Conservation (phyloP, 2,113 vertebrate species). For the Dolichallabes microphthalmus region DNA sequence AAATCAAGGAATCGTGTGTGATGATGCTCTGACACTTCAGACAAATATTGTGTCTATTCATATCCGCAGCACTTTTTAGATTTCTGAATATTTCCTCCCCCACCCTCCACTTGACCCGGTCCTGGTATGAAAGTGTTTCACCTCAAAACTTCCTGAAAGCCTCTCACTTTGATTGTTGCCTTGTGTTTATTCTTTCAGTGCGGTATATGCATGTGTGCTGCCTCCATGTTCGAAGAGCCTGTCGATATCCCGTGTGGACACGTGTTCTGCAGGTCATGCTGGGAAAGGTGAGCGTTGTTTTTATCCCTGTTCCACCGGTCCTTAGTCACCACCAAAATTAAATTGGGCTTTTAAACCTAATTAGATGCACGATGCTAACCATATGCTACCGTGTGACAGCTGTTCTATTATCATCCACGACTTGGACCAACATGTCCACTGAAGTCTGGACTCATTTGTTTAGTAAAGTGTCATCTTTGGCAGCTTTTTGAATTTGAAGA, state of each 20-base stretch:
- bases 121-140: neutral
- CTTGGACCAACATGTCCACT: neutral
- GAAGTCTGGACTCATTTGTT: neutral
- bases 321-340: neutral
- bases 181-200: slow-evolving; percentile 74
- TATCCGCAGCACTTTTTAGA: neutral
- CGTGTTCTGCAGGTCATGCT: slow-evolving; percentile 95
- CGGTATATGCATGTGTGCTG: slow-evolving; percentile 95
- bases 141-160: neutral
- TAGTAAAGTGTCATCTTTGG: slow-evolving; percentile 38
- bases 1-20: neutral
- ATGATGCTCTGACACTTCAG: neutral
- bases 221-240: slow-evolving; percentile 93
- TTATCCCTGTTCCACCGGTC: neutral
- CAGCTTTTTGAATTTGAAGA: slow-evolving; percentile 98
- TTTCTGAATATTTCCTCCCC: neutral
- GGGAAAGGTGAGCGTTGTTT: slow-evolving; percentile 85
- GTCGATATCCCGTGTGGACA: slow-evolving; percentile 97
- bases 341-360: slow-evolving; percentile 1
- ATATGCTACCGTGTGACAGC: neutral
- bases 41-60: neutral
- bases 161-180: slow-evolving; percentile 21
- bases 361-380: neutral
- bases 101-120: neutral
- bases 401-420: neutral